Conservation (phyloP, 1,140 invertebrate genomes). For the Hypsibius dujardini region DNA sequence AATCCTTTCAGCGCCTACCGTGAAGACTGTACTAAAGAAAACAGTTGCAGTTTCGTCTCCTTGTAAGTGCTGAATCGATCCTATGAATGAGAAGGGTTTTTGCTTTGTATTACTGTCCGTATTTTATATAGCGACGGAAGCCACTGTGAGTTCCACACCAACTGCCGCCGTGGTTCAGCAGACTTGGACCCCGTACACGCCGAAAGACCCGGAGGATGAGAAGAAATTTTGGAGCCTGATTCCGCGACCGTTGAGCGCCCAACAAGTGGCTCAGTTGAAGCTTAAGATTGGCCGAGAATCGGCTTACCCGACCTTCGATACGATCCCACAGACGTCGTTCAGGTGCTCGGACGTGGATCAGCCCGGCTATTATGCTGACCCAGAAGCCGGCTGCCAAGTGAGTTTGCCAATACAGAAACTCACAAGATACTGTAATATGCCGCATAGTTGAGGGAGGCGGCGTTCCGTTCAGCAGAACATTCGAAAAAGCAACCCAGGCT, state of each 20-base stretch:
- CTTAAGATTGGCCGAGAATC: conserved; percentile 12
- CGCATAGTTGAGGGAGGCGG: too few species aligned
- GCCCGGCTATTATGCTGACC: conserved; percentile 53
- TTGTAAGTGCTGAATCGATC: too few species aligned
- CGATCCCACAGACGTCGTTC: conserved; percentile 33
- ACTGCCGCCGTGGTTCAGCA: too few species aligned
- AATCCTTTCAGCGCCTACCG: not conserved
- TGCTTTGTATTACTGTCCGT: too few species aligned
- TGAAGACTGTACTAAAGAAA: not conserved
- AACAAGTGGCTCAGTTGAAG: not conserved
- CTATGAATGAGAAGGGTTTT: too few species aligned
- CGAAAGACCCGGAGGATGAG: conserved; percentile 2
- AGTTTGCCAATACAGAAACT: conserved; percentile 27
- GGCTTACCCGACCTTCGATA: conserved; percentile 25
- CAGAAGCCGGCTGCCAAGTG: conserved; percentile 53
- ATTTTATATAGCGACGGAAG: too few species aligned
- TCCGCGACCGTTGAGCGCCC: not conserved
- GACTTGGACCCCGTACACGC: too few species aligned
- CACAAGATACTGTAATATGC: not conserved
- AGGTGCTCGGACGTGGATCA: conserved; percentile 39
- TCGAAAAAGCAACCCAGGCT: too few species aligned
- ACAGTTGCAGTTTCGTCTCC: not conserved
- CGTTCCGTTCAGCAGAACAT: too few species aligned
- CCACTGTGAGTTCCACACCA: too few species aligned
- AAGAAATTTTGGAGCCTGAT: conserved; percentile 3